Base-by-base conservation (phyloP, 2,797 vertebrate genomes). In the Danio kyathit region DNA sequence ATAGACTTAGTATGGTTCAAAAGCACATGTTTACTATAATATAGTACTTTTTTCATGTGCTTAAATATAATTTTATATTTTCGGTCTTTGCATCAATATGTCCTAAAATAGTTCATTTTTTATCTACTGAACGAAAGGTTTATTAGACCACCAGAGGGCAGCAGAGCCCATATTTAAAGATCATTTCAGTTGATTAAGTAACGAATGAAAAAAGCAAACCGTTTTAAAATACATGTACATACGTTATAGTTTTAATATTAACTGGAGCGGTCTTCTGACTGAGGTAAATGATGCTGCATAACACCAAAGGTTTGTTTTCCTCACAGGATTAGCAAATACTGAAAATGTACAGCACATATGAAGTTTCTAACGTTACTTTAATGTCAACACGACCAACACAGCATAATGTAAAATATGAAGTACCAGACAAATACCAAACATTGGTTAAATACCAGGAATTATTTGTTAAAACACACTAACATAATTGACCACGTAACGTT, bases 81-180 rank as follows among this genome's bases (percentile, higher is more conserved):
- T 12, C 10, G 43, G 41, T 66, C 13, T 4, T 14, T 66, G 17
- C 21, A 65, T 46, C 64, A 49, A 14, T 29, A 9, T 16, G 46
- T n/a, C 7, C 13, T n/a, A n/a, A 19, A 49, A 38, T 7, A 51
- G 14, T 10, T 2, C 14, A 0, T 13, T 69, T 17, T 17, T 5
- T 7, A 17, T 52, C n/a, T n/a, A n/a, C n/a, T n/a, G 16, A 40
- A 29, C 19, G 21, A 57, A 13, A 17, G 49, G 2, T 19, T 19
- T 4, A 21, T 13, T 13, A 2, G 13, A 43, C 29, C 67, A 73
- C 81, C 72, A 73, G 74, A 73, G 51, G 43, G 74, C 59, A 49
- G 80, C 59, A 77, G 7, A 41, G 6, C 44, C 40, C 21, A 48
- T 52, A 77, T 19, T 13, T 14, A 10, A 21, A 29, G 29, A 29